Evolutionary conservation across 1,140 invertebrate genomes (phyloP), one percentile per base, ranked within the genome.

Genomic region (Orchesella cincta): DNA sequence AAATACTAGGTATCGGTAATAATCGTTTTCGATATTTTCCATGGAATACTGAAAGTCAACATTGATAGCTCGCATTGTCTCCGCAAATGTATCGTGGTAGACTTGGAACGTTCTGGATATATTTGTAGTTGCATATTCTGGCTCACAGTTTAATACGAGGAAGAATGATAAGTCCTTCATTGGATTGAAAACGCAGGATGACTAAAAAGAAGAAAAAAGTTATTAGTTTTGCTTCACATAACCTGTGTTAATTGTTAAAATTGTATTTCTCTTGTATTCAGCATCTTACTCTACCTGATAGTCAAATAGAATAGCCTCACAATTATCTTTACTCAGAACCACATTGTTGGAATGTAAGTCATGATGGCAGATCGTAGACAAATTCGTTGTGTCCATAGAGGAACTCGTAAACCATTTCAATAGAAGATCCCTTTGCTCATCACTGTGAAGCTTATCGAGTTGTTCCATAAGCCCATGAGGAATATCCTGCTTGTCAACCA

Each of bases 151-250:
- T 14, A 46, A 26, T 1, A 73, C 26, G 5, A 73, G 20, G 28
- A 73, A 73, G 36, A 73, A 73, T 5, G 71, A 39, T 26, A 73
- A 46, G 28, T 73, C 71, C 23, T 73, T 73, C 71, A 51, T 73
- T 8, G 71, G 71, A 16, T 46, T 73, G 35, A 51, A 73, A 31
- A 23, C n/a, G 23, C 34, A 46, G 36, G 33, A 39, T 28, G 71
- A 34, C 71, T 73, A 73, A 36, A 33, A 71, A 5, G 34, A 71
- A 34, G 33, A 39, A 73, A 36, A 33, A 71, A 5, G 34, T 28
- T 23, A n/a, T 57, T 57, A 57, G 3, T 5, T 18, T 8, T 46
- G 18, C 39, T 46, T 46, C 18, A 46, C 18, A 46, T 46, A 46
- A 46, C 18, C 39, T 8, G 5, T 5, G 18, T 46, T 46, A 5